Percentiles rank a stretch among this genome's conserved stretches.
phyloP scores from a whole-genome alignment of 2,797 vertebrate genomes.

The Euthynnus affinis region DNA sequence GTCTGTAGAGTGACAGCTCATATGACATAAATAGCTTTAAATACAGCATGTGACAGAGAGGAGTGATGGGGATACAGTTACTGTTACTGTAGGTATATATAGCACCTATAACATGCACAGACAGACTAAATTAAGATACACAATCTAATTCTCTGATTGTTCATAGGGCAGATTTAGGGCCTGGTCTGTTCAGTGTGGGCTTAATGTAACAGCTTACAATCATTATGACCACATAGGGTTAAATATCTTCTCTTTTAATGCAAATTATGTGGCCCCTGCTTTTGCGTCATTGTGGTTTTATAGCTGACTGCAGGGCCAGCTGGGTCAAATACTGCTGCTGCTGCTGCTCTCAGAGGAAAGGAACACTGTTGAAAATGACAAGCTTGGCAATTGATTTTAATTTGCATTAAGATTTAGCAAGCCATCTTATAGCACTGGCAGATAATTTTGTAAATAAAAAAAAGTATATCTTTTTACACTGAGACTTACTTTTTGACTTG shows the following conservation, averaged over 20 bases:
- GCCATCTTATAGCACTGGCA: not conserved
- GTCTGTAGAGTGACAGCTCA: slow-evolving; percentile 9
- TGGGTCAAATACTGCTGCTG: slow-evolving; percentile 56
- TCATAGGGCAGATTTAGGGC: not conserved
- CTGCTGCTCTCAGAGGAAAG: slow-evolving; percentile 41
- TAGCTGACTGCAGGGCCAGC: slow-evolving; percentile 45
- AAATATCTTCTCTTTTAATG: slow-evolving; percentile 52
- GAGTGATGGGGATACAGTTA: no score
- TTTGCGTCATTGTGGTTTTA: slow-evolving; percentile 71
- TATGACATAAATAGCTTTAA: not conserved
- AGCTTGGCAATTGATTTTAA: slow-evolving; percentile 29
- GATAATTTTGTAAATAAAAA: slow-evolving; percentile 5
- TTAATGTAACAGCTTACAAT: slow-evolving; percentile 15
- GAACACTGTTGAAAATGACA: slow-evolving; percentile 43
- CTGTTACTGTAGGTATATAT: no score
- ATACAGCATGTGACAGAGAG: not conserved
- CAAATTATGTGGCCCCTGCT: slow-evolving; percentile 53
- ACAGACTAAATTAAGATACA: slow-evolving; percentile 12
- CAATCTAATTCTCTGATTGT: slow-evolving; percentile 11
- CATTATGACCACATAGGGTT: slow-evolving; percentile 34
- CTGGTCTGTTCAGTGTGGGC: not conserved
- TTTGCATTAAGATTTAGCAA: slow-evolving; percentile 22
- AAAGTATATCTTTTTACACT: not conserved
- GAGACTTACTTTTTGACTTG: not conserved
- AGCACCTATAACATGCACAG: not conserved